Evolutionary conservation across 2,888 invertebrate genomes (phyloP).

Genomic region (Sinodicranocentrus sp.): DNA sequence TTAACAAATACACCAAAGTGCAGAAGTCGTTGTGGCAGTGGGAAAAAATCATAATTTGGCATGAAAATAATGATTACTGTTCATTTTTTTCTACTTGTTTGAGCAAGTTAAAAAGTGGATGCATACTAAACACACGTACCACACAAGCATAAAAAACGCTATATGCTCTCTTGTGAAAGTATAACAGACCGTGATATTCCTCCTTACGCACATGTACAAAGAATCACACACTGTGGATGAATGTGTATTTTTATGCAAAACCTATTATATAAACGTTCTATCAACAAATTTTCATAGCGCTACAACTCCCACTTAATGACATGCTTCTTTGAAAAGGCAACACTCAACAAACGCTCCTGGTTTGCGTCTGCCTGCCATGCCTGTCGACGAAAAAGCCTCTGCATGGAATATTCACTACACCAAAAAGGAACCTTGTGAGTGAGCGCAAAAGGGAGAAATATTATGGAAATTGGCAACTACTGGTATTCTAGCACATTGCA

Average conservation of each 20-base stretch:
- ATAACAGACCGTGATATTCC: background rate
- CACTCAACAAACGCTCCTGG: conserved; percentile 29
- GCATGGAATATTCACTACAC: too few relatives aligned
- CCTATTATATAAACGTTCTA: conserved; percentile 55
- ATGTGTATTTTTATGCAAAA: conserved; percentile 33
- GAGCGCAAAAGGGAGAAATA: background rate
- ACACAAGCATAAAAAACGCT: background rate
- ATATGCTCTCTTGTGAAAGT: conserved; percentile 13
- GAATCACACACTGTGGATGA: conserved; percentile 3
- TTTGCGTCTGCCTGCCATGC: conserved; percentile 29
- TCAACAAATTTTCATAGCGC: conserved; percentile 63
- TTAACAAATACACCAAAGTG: conserved; percentile 1
- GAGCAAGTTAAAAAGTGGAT: conserved; percentile 28
- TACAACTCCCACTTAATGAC: conserved; percentile 65
- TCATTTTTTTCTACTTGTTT: conserved; percentile 43
- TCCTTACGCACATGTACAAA: background rate
- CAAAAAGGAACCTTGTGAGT: too few relatives aligned
- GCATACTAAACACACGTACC: conserved; percentile 21
- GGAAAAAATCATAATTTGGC: conserved; percentile 57
- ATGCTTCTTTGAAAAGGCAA: conserved; percentile 40
- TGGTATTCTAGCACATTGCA: conserved; percentile 37
- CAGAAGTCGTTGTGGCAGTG: conserved; percentile 31
- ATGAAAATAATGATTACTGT: conserved; percentile 55
- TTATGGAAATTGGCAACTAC: conserved; percentile 46
- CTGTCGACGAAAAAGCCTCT: background rate